Evolutionary conservation across 2,888 invertebrate genomes (phyloP).

Genomic region (Pandemis cinnamomeana): DNA sequence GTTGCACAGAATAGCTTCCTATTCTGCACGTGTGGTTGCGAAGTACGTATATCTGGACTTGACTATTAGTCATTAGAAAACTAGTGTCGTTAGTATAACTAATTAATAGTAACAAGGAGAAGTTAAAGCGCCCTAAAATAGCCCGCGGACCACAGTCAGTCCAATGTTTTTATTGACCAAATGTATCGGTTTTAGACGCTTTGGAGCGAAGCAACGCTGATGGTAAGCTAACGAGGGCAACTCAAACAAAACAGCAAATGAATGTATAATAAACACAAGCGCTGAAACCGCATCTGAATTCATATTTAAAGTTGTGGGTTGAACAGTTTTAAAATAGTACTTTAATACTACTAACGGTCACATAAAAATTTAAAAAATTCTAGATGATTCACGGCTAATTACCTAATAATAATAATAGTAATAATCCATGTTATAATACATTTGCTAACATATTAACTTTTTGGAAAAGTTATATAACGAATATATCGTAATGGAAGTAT

Average conservation of each 20-base stretch:
- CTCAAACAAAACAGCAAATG: slow-evolving; percentile 23
- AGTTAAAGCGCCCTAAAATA: not conserved
- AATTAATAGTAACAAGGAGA: too few species aligned
- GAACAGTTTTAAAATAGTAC: not conserved
- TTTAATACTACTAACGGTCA: not conserved
- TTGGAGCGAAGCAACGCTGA: slow-evolving; percentile 13
- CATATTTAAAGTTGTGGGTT: not conserved
- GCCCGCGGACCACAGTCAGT: not conserved
- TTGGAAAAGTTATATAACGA: too few species aligned
- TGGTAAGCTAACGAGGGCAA: slow-evolving; percentile 27
- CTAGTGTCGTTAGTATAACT: too few species aligned
- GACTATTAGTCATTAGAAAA: too few species aligned
- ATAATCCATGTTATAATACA: too few species aligned
- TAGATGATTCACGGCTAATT: not conserved
- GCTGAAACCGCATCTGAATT: not conserved
- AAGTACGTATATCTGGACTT: too few species aligned
- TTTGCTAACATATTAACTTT: too few species aligned
- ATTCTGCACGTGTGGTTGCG: too few species aligned
- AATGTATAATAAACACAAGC: slow-evolving; percentile 14
- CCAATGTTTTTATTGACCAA: slow-evolving; percentile 1
- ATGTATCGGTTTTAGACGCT: slow-evolving; percentile 1
- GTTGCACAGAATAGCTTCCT: too few species aligned
- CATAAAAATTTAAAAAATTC: not conserved
- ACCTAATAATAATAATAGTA: too few species aligned
- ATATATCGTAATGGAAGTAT: too few species aligned